phyloP scores from a whole-genome alignment of 2,113 vertebrate genomes.

The Rhinolophus ferrumequinum region DNA sequence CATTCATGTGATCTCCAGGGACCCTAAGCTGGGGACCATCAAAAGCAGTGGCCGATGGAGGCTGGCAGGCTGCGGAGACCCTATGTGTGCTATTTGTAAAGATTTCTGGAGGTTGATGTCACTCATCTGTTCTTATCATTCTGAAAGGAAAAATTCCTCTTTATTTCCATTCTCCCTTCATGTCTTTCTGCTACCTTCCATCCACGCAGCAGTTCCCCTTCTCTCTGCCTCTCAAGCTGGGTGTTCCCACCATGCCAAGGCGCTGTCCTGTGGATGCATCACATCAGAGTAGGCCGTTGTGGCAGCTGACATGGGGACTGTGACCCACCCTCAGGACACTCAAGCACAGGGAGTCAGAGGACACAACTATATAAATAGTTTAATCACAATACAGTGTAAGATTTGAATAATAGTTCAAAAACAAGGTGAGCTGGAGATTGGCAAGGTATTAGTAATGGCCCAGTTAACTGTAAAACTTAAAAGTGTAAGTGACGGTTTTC shows the following conservation, averaged over 20 bases:
- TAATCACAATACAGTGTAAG: background rate
- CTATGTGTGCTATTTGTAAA: background rate
- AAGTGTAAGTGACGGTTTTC: background rate
- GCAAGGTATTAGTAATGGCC: background rate
- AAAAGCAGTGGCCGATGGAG: background rate
- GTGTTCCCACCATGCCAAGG: no score
- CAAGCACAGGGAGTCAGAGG: background rate
- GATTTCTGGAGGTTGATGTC: background rate
- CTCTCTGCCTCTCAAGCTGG: background rate
- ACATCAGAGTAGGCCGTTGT: background rate
- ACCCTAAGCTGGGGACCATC: background rate
- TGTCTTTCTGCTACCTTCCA: fast-evolving
- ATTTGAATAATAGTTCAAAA: background rate
- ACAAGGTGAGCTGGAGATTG: background rate
- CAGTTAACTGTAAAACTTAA: background rate
- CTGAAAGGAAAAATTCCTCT: no score
- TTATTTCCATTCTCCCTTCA: background rate
- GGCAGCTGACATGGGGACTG: background rate
- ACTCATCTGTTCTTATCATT: background rate
- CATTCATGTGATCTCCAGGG: background rate
- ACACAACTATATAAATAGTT: fast-evolving
- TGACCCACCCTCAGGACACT: background rate
- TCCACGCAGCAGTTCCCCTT: fast-evolving
- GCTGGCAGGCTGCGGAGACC: background rate
- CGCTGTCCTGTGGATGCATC: background rate